Base-by-base conservation (phyloP, 2,113 vertebrate genomes). In the Petaurus breviceps region DNA sequence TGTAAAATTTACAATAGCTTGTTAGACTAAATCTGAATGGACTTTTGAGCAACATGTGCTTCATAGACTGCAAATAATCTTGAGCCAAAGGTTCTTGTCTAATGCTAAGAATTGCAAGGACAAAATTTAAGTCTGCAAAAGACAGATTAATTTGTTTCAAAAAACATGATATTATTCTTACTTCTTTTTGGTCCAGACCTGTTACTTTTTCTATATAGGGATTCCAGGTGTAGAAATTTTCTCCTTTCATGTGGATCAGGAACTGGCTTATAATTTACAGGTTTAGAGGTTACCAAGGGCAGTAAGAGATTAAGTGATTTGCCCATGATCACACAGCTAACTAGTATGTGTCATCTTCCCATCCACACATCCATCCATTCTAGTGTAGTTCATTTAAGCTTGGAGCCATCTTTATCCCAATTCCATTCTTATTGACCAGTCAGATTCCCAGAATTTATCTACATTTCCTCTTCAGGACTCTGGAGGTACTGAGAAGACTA, bases 1-100 rank as follows among this genome's bases (percentile, higher is more conserved):
- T 95, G 94, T 31, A 77, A 96, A 89, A 96, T 94, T 95, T 95
- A 61, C 95, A 96, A 95, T 97, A 77, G 97, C 89, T 93, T 95
- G 90, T 96, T 96, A 95, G 50, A 0, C 90, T 28, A 95, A 95
- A 96, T 96, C 91, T 47, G 91, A 46, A 95, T 0, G 90, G 94
- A 94, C 95, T 77, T 77, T 51, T 51, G 46, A 93, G 92, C 23
- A 46, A 68, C 46, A 51, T 92, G 52, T 49, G 90, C 95, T 93
- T 47, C 23, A 28, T 14, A 57, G 90, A 51, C 92, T 54, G 26
- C 61, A 51, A 51, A 46, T 43, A 24, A 89, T 6, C 50, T 89
- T 53, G 49, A 23, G 26, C 52, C n/a, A 52, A 0, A 0, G 51
- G 51, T 46, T 51, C 84, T 84, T 43, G 6, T 52, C 93, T 95